Evolutionary conservation across 2,797 vertebrate species (phyloP).

Genomic region (Channallabes apus): DNA sequence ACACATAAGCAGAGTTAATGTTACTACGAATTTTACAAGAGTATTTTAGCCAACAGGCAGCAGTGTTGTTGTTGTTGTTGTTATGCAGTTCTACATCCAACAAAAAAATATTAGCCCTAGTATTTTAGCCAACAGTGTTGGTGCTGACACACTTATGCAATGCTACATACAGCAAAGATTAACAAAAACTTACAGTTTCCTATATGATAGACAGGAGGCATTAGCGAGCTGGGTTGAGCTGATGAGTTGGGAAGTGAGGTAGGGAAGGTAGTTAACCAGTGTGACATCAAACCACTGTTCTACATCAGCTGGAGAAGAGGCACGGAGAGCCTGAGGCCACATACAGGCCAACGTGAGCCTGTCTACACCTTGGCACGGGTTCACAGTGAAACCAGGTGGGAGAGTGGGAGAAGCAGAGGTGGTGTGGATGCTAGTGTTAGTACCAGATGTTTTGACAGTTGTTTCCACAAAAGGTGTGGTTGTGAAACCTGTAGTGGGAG

Average conservation of each 20-base stretch:
- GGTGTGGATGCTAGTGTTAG: no score
- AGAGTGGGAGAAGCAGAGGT: no score
- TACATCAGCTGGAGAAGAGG: no score
- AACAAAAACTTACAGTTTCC: constrained; percentile 62
- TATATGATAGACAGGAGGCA: no score
- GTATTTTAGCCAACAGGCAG: not conserved
- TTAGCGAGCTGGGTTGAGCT: constrained; percentile 50
- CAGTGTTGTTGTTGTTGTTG: not conserved
- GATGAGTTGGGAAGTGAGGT: constrained; percentile 66
- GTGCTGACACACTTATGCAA: not conserved
- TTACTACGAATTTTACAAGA: not conserved
- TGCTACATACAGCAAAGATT: not conserved
- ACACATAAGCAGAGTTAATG: not conserved
- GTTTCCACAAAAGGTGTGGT: no score
- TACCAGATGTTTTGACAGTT: no score
- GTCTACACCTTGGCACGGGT: constrained; percentile 15
- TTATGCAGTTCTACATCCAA: not conserved
- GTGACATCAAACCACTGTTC: constrained; percentile 61
- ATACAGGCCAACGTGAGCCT: no score
- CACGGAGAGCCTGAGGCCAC: no score
- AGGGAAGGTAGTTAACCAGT: constrained; percentile 61
- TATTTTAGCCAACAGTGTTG: not conserved
- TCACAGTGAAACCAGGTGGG: not conserved
- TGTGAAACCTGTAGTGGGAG: no score
- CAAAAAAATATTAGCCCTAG: not conserved